These are phyloP conservation scores for Hirtodrosophila trivittata DNA, from an alignment of 2,888 invertebrate species.

Conservation along the genomic window DNA sequence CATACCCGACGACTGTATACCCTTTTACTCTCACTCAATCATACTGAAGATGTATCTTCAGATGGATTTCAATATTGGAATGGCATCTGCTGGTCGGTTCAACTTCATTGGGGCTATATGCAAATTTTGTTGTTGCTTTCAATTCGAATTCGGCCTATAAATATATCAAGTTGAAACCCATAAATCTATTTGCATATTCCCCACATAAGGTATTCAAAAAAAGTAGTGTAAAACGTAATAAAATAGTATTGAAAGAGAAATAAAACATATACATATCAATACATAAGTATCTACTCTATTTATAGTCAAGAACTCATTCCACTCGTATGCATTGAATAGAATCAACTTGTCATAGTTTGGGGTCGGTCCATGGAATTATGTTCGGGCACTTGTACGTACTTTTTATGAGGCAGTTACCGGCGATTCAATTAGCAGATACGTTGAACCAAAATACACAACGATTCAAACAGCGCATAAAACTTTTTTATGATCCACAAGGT, in stretches of 20 bases:
- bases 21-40: not conserved
- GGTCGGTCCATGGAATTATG: constrained; percentile 10
- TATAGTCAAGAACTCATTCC: too few relatives aligned
- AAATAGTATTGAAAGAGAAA: not conserved
- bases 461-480: constrained; percentile 36
- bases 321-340: constrained; percentile 7
- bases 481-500: constrained; percentile 48
- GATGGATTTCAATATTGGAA: too few relatives aligned
- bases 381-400: constrained; percentile 19
- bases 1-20: constrained; percentile 5
- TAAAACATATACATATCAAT: not conserved
- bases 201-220: constrained; percentile 4
- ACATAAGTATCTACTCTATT: not conserved
- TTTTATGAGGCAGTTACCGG: constrained; percentile 23
- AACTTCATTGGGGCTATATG: too few relatives aligned
- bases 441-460: constrained; percentile 28
- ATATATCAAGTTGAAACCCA: not conserved
- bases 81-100: too few relatives aligned
- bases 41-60: too few relatives aligned
- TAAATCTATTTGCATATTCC: not conserved
- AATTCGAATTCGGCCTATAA: not conserved
- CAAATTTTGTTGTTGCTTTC: too few relatives aligned
- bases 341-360: constrained; percentile 15
- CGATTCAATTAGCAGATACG: constrained; percentile 65
- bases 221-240: constrained; percentile 19